These are phyloP conservation scores for Melanogrammus aeglefinus DNA, from an alignment of 2,797 vertebrate genomes.

Conservation along the genomic window DNA sequence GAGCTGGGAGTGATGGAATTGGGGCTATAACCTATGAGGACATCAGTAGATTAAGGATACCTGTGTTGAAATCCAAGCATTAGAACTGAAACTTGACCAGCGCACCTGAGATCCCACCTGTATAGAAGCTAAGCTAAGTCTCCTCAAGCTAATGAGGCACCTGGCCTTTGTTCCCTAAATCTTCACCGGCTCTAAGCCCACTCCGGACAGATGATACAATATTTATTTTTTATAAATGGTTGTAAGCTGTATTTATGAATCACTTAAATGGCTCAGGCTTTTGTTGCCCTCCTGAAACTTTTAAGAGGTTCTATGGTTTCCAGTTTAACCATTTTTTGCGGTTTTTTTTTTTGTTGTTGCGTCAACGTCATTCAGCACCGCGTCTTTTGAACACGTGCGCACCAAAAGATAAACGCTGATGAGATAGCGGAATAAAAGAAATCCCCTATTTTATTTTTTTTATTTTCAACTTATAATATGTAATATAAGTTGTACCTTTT, in stretches of 20 bases:
- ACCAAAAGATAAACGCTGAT: slow-evolving; percentile 36
- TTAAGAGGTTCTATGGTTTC: slow-evolving; percentile 46
- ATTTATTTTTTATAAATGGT: slow-evolving; percentile 59
- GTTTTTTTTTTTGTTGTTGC: slow-evolving; percentile 30
- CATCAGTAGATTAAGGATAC: slow-evolving; percentile 58
- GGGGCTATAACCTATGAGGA: slow-evolving; percentile 45
- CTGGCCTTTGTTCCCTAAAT: slow-evolving; percentile 73
- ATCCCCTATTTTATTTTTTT: slow-evolving; percentile 23
- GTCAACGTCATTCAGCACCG: slow-evolving; percentile 41
- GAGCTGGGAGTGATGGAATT: slow-evolving; percentile 43
- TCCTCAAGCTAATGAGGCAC: slow-evolving; percentile 68
- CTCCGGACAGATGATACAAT: slow-evolving; percentile 66
- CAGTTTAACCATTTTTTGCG: slow-evolving; percentile 32
- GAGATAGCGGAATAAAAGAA: not conserved
- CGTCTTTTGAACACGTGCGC: not conserved
- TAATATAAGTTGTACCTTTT: slow-evolving; percentile 17
- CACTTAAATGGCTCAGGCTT: slow-evolving; percentile 48
- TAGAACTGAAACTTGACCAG: slow-evolving; percentile 73
- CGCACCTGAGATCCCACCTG: slow-evolving; percentile 41
- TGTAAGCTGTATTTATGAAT: slow-evolving; percentile 73
- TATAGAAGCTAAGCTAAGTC: slow-evolving; percentile 57
- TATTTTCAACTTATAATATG: too few relatives aligned
- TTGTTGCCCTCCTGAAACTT: slow-evolving; percentile 54
- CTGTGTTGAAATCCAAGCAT: slow-evolving; percentile 72
- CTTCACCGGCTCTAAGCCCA: slow-evolving; percentile 64